Percentiles rank a stretch among this genome's conserved stretches.
Evolutionary conservation across 1,140 invertebrate species (phyloP).

Genomic region (Scylla paramamosain): DNA sequence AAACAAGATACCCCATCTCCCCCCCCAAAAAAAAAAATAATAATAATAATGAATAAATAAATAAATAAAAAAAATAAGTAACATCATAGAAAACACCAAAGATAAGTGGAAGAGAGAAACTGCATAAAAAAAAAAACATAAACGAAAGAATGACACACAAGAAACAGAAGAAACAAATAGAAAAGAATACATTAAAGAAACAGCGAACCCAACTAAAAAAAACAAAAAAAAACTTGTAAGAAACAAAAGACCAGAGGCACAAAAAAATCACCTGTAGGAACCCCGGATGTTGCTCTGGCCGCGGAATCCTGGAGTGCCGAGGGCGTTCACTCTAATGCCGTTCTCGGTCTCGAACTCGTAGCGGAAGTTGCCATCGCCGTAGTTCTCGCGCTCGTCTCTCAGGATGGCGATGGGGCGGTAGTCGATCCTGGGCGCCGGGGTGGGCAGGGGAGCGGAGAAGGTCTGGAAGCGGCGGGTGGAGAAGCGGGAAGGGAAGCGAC

Average conservation of each 20-base stretch:
- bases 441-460: background rate
- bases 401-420: conserved; percentile 36
- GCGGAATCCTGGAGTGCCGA: background rate
- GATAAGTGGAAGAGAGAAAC: no score
- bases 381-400: conserved; percentile 25
- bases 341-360: conserved; percentile 39
- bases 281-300: conserved; percentile 48
- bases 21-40: no score
- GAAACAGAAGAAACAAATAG: no score
- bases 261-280: conserved; percentile 13
- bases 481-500: background rate
- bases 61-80: no score
- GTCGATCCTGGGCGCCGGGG: background rate
- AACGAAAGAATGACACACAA: no score
- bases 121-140: no score
- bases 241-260: background rate
- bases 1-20: no score
- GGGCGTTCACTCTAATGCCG: conserved; percentile 39
- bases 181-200: no score
- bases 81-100: no score
- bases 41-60: no score
- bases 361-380: conserved; percentile 39
- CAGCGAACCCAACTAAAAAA: background rate
- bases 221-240: background rate
- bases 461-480: background rate